These are phyloP conservation scores for Protophormia terraenovae DNA, from an alignment of 2,888 invertebrate species.

Conservation along the genomic window DNA sequence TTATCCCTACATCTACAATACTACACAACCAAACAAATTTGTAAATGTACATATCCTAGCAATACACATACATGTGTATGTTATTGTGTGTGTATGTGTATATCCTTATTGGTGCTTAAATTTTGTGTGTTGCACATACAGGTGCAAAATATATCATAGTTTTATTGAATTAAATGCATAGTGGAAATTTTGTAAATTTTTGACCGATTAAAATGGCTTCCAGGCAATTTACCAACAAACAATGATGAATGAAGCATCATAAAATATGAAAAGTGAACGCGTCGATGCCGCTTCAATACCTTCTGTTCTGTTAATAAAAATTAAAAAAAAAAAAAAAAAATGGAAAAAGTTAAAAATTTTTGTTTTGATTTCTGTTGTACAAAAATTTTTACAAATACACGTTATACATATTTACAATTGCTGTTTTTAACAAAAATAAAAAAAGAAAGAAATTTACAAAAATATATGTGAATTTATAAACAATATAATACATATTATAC, in stretches of 20 bases:
- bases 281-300: slow-evolving; percentile 78
- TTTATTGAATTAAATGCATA: slow-evolving; percentile 56
- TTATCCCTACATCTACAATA: background rate
- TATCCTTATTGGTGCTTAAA: too few species aligned
- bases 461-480: background rate
- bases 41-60: background rate
- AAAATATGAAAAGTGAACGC: slow-evolving; percentile 68
- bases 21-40: background rate
- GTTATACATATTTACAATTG: slow-evolving; percentile 57
- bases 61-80: background rate
- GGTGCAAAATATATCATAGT: slow-evolving; percentile 50
- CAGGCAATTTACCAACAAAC: slow-evolving; percentile 78
- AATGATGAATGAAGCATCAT: slow-evolving; percentile 67
- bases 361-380: slow-evolving; percentile 36
- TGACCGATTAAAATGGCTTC: slow-evolving; percentile 79
- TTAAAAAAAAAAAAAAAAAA: background rate
- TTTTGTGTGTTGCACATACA: slow-evolving; percentile 5
- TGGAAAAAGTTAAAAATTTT: slow-evolving; percentile 33
- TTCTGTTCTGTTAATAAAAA: slow-evolving; percentile 71
- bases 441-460: background rate
- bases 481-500: background rate
- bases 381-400: slow-evolving; percentile 35
- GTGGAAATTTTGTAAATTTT: slow-evolving; percentile 62
- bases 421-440: slow-evolving; percentile 32
- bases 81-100: background rate